Evolutionary conservation across 2,797 vertebrate genomes (phyloP).

Genomic region (Ataeniobius toweri): DNA sequence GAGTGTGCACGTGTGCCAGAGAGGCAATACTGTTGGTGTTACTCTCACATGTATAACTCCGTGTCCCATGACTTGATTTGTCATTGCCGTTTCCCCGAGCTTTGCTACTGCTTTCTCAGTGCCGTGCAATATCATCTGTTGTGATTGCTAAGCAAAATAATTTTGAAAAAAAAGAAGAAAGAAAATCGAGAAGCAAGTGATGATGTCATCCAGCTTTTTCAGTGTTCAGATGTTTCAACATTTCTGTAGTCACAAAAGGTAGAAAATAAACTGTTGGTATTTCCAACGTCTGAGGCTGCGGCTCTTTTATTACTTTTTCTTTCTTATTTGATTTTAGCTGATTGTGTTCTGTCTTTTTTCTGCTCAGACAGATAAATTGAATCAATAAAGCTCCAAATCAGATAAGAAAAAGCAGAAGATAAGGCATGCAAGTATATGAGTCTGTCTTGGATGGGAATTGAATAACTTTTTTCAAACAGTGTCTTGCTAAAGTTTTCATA

Average conservation of each 20-base stretch:
- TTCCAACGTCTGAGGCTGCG: slow-evolving; percentile 92
- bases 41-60: slow-evolving; percentile 86
- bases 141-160: slow-evolving; percentile 94
- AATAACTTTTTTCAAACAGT: neutral
- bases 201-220: slow-evolving; percentile 97
- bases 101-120: slow-evolving; percentile 92
- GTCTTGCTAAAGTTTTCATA: neutral
- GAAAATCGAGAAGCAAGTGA: slow-evolving; percentile 88
- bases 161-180: slow-evolving; percentile 73
- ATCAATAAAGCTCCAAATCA: slow-evolving; percentile 50
- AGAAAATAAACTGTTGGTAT: slow-evolving; percentile 99
- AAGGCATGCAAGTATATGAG: slow-evolving; percentile 22
- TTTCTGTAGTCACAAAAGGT: slow-evolving; percentile 98
- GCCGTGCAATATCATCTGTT: slow-evolving; percentile 98
- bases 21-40: slow-evolving; percentile 83
- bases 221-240: slow-evolving; percentile 97
- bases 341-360: slow-evolving; percentile 15
- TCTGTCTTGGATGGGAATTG: neutral
- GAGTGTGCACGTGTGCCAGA: slow-evolving; percentile 65
- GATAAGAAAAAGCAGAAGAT: slow-evolving; percentile 26
- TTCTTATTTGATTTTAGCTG: slow-evolving; percentile 2
- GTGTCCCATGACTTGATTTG: slow-evolving; percentile 85
- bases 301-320: slow-evolving; percentile 70
- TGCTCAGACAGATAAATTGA: slow-evolving; percentile 43
- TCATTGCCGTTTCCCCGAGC: slow-evolving; percentile 79